These are phyloP conservation scores for Protaetia brevitarsis DNA, from an alignment of 1,140 invertebrate species.

Conservation along the genomic window DNA sequence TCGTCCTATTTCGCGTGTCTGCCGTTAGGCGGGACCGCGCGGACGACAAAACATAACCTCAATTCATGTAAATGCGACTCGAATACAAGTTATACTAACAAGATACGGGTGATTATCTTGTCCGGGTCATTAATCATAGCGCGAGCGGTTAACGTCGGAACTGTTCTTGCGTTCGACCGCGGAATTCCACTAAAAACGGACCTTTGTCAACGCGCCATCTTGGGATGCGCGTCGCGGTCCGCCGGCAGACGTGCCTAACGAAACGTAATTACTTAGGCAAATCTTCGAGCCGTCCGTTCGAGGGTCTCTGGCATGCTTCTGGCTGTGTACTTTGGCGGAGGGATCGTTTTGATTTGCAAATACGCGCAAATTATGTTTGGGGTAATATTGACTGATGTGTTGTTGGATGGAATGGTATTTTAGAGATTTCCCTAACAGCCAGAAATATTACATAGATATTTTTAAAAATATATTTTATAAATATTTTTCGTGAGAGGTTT, in stretches of 20 bases:
- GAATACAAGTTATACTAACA: slow-evolving; percentile 35
- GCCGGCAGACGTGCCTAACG: neutral
- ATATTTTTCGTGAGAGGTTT: too few species aligned
- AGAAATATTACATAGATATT: too few species aligned
- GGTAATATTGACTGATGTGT: too few species aligned
- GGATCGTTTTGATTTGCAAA: too few species aligned
- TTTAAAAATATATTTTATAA: too few species aligned
- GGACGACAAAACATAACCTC: slow-evolving; percentile 28
- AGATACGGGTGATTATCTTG: slow-evolving; percentile 40
- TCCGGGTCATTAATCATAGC: slow-evolving; percentile 37
- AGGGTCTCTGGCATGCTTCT: too few species aligned
- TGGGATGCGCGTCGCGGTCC: slow-evolving; percentile 1
- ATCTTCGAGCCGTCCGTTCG: too few species aligned
- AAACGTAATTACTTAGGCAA: neutral
- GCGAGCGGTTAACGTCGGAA: slow-evolving; percentile 24
- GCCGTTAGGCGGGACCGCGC: neutral
- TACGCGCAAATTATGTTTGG: too few species aligned
- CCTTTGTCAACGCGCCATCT: slow-evolving; percentile 34
- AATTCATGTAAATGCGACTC: slow-evolving; percentile 36
- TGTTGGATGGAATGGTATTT: too few species aligned
- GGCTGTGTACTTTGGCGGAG: too few species aligned
- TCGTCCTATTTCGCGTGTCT: neutral
- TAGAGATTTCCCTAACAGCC: too few species aligned
- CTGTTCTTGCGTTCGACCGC: slow-evolving; percentile 25
- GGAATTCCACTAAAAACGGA: slow-evolving; percentile 32